Evolutionary conservation across 2,888 invertebrate species (phyloP).

Genomic region (Drosophila atripex): DNA sequence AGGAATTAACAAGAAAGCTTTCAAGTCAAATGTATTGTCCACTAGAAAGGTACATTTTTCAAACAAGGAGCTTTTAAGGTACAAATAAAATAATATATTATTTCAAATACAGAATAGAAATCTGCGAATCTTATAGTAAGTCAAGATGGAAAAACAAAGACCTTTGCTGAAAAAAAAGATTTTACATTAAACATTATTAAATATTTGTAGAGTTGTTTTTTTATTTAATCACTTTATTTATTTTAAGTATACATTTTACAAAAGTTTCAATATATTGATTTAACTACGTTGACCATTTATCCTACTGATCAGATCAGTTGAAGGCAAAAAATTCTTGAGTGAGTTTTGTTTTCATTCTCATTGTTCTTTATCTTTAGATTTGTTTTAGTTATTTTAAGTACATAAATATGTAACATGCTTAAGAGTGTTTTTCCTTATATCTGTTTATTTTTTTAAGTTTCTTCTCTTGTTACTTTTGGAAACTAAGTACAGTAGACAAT

Average conservation of each 20-base stretch:
- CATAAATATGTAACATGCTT: constrained; percentile 42
- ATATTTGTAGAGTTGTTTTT: not conserved
- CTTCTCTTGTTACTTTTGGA: constrained; percentile 11
- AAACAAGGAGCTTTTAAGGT: not conserved
- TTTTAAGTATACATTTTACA: constrained; percentile 58
- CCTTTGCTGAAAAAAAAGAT: no score
- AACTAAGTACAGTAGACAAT: constrained; percentile 53
- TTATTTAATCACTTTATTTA: constrained; percentile 27
- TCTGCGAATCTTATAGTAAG: no score
- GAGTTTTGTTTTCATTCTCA: constrained; percentile 30
- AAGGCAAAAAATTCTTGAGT: constrained; percentile 64
- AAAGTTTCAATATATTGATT: constrained; percentile 53
- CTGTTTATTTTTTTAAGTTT: not conserved
- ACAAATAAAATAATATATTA: not conserved
- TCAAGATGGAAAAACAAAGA: no score
- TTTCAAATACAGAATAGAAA: no score
- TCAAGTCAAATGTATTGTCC: not conserved
- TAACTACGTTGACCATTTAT: constrained; percentile 59
- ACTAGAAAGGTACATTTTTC: not conserved
- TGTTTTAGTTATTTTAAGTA: constrained; percentile 31
- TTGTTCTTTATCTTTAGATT: constrained; percentile 14
- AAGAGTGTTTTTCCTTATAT: constrained; percentile 8
- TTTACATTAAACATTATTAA: not conserved
- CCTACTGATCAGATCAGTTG: constrained; percentile 67
- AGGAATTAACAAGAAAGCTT: not conserved